These are phyloP conservation scores for Phylloscopus trochilus DNA, from an alignment of 2,113 vertebrate genomes.

Conservation along the genomic window DNA sequence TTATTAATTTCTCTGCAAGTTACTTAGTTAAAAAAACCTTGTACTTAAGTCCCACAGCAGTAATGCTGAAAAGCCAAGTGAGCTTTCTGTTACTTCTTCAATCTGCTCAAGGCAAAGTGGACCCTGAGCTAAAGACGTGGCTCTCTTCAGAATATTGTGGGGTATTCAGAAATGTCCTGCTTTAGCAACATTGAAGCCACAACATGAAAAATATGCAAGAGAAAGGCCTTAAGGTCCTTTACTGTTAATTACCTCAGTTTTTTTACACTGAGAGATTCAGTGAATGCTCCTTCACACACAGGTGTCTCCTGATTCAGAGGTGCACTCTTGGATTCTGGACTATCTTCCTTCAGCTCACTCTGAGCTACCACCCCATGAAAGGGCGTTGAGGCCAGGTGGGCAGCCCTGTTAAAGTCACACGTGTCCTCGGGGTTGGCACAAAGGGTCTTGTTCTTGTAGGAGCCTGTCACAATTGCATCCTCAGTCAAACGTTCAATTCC, in stretches of 20 bases:
- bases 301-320: conserved; percentile 15
- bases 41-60: background rate
- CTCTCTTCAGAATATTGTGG: background rate
- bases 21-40: background rate
- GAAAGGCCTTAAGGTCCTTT: background rate
- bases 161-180: background rate
- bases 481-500: conserved; percentile 76
- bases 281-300: conserved; percentile 32
- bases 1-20: background rate
- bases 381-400: conserved; percentile 82
- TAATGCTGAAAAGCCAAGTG: background rate
- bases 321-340: background rate
- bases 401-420: conserved; percentile 78
- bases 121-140: background rate
- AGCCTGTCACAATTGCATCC: conserved; percentile 78
- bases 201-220: background rate
- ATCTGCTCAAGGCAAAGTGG: background rate
- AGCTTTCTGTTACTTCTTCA: background rate
- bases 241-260: conserved; percentile 74
- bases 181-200: background rate
- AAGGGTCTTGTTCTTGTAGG: conserved; percentile 75
- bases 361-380: conserved; percentile 65
- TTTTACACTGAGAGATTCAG: conserved; percentile 63
- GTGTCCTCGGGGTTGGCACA: conserved; percentile 83
- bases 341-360: conserved; percentile 34